phyloP scores from a whole-genome alignment of 2,797 vertebrate species.

The Melopsittacus undulatus region DNA sequence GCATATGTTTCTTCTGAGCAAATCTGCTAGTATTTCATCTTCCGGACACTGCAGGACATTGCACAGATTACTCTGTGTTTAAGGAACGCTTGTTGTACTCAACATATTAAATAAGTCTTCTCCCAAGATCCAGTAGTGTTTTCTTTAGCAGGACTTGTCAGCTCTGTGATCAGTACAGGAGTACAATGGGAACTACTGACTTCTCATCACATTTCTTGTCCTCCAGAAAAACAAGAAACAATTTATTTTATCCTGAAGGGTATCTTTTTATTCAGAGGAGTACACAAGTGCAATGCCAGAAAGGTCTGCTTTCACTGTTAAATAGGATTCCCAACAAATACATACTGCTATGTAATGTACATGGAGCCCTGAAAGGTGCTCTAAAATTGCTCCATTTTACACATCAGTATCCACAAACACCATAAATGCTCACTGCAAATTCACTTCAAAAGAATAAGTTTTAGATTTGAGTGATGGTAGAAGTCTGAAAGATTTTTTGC shows the following conservation, averaged over 20 bases:
- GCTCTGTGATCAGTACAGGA: not conserved
- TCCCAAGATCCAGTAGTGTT: not conserved
- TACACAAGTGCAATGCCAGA: not conserved
- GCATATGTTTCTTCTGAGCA: not conserved
- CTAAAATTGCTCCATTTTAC: not conserved
- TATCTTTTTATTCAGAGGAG: not conserved
- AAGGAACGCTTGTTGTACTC: not conserved
- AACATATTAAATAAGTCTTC: not conserved
- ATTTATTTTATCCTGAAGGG: not conserved
- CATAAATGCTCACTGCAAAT: accelerated
- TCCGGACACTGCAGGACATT: not conserved
- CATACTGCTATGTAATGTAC: not conserved
- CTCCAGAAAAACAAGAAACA: not conserved
- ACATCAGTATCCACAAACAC: not conserved
- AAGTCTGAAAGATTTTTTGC: not conserved
- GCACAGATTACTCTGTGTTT: not conserved
- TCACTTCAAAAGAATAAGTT: not conserved
- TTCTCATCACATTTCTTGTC: not conserved
- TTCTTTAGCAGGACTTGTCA: not conserved
- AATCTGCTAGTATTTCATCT: not conserved
- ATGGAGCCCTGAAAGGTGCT: not conserved
- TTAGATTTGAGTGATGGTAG: not conserved
- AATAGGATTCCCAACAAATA: not conserved
- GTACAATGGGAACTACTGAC: not conserved
- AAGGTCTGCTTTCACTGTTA: not conserved